Base-by-base conservation (phyloP, 2,888 invertebrate genomes). In the Eristalinus sepulchralis region DNA sequence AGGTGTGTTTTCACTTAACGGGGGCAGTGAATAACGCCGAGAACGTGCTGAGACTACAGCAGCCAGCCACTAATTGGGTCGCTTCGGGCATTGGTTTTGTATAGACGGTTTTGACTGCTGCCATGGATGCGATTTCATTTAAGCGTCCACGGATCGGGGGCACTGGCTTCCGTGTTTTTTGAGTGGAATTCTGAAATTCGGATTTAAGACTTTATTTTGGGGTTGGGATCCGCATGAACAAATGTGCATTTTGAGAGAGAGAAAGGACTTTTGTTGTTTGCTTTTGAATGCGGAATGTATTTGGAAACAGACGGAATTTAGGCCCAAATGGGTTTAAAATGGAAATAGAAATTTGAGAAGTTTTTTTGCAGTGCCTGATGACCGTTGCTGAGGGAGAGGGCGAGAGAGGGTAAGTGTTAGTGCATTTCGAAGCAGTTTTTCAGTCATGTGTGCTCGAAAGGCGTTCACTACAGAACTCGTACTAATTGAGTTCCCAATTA, bases 21-120 rank as follows among this genome's bases (percentile, higher is more conserved):
- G 57, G 67, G 34, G 62, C 66, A 71, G 75, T 80, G 71, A 80
- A 76, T 70, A 22, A 39, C 24, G 33, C 62, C 10, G 10, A 57
- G 67, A 84, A 84, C 84, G 75, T 84, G 75, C 66, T 62, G 76
- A 71, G 71, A 36, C 24, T 62, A 71, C 72, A 76, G 67, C 24
- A 68, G 66, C 33, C 33, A 77, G 27, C 27, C 27, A 59, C 84
- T 85, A 85, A 85, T 85, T 81, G 75, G 84, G 84, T 85, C 81
- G 81, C 75, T 55, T 36, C 59, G 36, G 66, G 24, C 57, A 34
- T 71, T 20, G 34, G 24, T 22, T 53, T 11, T 67, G 27, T 47
- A 39, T 10, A 47, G 27, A 53, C 47, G 62, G 66, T 67, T 80
- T 80, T 64, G 27, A 22, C 33, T 62, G 47, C 33, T 60, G 47